Base-by-base conservation (phyloP, 2,888 invertebrate species). In the Diaphora mendica region DNA sequence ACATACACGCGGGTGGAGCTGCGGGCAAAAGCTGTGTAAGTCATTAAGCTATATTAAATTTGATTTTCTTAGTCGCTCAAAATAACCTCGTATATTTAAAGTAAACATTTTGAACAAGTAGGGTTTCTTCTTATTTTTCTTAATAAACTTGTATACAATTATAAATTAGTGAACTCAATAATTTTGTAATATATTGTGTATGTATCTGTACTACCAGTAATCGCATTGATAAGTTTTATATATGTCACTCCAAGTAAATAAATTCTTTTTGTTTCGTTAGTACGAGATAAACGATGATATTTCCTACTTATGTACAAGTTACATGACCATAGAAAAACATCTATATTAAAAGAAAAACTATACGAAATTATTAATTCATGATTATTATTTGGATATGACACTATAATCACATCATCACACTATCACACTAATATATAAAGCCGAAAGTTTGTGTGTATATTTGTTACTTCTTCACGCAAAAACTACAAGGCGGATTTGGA, bases 141-240 rank as follows among this genome's bases (percentile, higher is more conserved):
- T n/a, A 55, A 23, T 8, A 11, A 55, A 2, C 2, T 55, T 55
- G 23, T 55, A 55, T n/a, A n/a, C 23, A 23, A n/a, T 55, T 20
- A 20, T 55, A 55, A 55, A 11, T n/a, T 55, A 11, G 9, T n/a
- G 3, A 51, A 55, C 23, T n/a, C 9, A 51, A 23, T 9, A 51
- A 20, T 73, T 65, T 13, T 42, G 30, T 35, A 23, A 59, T 55
- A 15, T 64, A 51, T 87, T 87, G 76, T 78, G 71, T 44, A 2
- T 59, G 71, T 68, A 77, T 72, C 70, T 79, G 87, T 91, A 86
- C 88, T 26, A 35, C 68, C 82, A 85, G 85, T 88, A 90, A 90
- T 88, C 88, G 87, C 86, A 86, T 64, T 85, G 77, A 84, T 86
- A 87, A 86, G 65, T 72, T 87, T 85, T 86, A 85, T 87, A 85